phyloP scores from a whole-genome alignment of 1,140 invertebrate genomes.

The Bombus sylvicola region DNA sequence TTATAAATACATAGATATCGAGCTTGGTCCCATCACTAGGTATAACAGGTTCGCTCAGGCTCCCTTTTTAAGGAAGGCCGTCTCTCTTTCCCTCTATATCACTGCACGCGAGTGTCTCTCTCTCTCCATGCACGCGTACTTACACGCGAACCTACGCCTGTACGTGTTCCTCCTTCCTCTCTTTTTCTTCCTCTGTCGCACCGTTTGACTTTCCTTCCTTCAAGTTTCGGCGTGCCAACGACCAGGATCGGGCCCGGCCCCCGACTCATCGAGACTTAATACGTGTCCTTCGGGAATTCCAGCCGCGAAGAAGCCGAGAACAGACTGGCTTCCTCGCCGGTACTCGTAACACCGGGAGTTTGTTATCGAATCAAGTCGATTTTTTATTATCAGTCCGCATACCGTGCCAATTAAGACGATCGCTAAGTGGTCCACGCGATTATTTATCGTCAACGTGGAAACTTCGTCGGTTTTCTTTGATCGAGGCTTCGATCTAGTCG shows the following conservation, averaged over 20 bases:
- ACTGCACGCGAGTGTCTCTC: neutral
- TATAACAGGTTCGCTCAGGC: slow-evolving; percentile 74
- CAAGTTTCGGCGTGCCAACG: slow-evolving; percentile 46
- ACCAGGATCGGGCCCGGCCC: slow-evolving; percentile 17
- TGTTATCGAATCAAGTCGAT: neutral
- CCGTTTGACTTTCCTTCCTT: neutral
- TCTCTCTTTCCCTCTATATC: neutral
- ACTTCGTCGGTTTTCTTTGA: neutral
- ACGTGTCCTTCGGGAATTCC: slow-evolving; percentile 55
- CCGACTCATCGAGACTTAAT: slow-evolving; percentile 56
- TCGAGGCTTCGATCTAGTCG: neutral
- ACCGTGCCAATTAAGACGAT: slow-evolving; percentile 14
- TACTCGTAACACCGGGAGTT: slow-evolving; percentile 25
- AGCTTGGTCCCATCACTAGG: neutral
- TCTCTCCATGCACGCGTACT: neutral
- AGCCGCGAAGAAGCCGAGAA: neutral
- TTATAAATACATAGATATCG: neutral
- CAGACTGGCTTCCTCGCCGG: neutral
- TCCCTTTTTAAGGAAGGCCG: slow-evolving; percentile 70
- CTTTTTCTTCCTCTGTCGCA: slow-evolving; percentile 25
- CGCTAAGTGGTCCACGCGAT: neutral
- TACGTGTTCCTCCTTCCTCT: neutral
- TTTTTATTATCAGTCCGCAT: slow-evolving; percentile 21
- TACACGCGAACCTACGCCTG: slow-evolving; percentile 38
- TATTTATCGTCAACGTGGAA: neutral